phyloP scores from a whole-genome alignment of 2,888 invertebrate genomes.

The Epistrophe grossulariae region DNA sequence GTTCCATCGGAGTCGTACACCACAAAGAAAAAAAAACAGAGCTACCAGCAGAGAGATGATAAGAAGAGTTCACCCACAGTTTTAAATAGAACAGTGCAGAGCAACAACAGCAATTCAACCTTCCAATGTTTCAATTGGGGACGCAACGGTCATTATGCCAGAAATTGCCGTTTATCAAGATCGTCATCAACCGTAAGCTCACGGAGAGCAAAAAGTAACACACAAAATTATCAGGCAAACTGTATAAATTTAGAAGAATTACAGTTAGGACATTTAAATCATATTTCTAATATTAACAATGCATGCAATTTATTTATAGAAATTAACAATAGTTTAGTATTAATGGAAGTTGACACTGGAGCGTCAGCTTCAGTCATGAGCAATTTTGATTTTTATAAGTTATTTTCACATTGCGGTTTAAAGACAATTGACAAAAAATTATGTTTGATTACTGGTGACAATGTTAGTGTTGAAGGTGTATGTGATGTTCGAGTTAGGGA shows the following conservation, averaged over 20 bases:
- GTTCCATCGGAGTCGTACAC: no score
- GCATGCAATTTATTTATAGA: no score
- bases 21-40: no score
- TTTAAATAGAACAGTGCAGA: no score
- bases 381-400: conserved; percentile 20
- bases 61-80: no score
- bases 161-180: conserved; percentile 6
- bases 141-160: background rate
- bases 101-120: no score
- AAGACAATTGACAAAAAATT: background rate
- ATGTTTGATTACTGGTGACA: background rate
- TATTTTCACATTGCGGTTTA: conserved; percentile 12
- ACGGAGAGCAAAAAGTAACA: conserved; percentile 6
- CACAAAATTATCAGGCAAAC: conserved; percentile 19
- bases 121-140: no score
- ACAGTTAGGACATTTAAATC: no score
- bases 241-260: no score
- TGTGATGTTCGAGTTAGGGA: conserved; percentile 25
- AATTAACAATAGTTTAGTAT: no score
- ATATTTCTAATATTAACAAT: no score
- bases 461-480: conserved; percentile 26
- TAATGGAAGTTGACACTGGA: conserved; percentile 1
- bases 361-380: conserved; percentile 21
- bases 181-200: conserved; percentile 10
- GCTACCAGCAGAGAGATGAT: no score